Percentiles rank a stretch among this genome's conserved stretches.
phyloP scores from a whole-genome alignment of 2,797 vertebrate species.

The Clarias fuscus region DNA sequence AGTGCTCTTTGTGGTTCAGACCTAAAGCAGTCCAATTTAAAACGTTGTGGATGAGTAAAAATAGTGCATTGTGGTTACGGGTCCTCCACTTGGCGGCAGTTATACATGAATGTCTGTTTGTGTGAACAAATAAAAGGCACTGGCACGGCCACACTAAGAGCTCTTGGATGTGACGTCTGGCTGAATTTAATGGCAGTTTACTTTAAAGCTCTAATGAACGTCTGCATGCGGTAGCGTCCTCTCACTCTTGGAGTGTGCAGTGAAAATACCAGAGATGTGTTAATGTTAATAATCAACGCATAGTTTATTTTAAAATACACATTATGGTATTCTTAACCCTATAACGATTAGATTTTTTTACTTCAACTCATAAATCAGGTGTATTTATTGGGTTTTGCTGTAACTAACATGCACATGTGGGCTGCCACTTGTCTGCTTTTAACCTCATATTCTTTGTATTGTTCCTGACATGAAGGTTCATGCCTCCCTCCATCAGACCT shows the following conservation, averaged over 20 bases:
- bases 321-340: too few species aligned
- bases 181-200: not conserved
- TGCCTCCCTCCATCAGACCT: not conserved
- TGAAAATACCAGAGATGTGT: not conserved
- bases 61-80: not conserved
- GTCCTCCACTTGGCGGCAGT: not conserved
- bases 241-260: not conserved
- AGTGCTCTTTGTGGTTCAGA: constrained; percentile 23
- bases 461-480: not conserved
- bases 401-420: not conserved
- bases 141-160: not conserved
- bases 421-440: not conserved
- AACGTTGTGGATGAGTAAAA: not conserved
- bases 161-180: not conserved
- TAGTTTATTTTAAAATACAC: not conserved
- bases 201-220: not conserved
- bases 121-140: not conserved
- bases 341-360: too few species aligned
- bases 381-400: not conserved
- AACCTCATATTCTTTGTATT: not conserved
- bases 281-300: not conserved
- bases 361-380: not conserved
- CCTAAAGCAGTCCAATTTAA: not conserved
- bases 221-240: constrained; percentile 13
- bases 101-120: not conserved